phyloP scores from a whole-genome alignment of 2,113 vertebrate genomes.

The Coracopsis vasa region DNA sequence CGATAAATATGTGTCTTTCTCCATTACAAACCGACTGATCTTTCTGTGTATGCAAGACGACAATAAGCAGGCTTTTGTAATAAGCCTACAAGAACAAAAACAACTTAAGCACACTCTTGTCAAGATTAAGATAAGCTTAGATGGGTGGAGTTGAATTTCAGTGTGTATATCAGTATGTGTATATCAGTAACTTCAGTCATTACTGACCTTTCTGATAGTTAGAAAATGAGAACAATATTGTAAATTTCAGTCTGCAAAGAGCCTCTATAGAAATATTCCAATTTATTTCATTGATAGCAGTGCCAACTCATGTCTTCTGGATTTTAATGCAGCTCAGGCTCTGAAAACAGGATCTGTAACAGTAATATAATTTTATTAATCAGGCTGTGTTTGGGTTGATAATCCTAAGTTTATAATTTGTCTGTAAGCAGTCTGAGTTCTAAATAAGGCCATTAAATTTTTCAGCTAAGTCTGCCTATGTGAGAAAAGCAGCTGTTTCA shows the following conservation, averaged over 20 bases:
- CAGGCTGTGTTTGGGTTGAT: neutral
- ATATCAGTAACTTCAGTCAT: neutral
- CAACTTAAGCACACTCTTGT: neutral
- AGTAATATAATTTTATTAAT: slow-evolving; percentile 1
- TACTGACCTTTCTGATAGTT: neutral
- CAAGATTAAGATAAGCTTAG: neutral
- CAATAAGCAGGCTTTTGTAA: neutral
- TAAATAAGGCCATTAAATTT: neutral
- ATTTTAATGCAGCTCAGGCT: neutral
- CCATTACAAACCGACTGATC: neutral
- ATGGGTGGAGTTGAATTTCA: neutral
- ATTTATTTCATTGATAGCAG: neutral
- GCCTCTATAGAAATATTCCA: neutral
- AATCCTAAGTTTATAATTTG: neutral
- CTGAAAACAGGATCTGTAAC: neutral
- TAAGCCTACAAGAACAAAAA: neutral
- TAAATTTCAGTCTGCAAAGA: neutral
- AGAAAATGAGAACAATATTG: neutral
- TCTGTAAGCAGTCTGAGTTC: neutral
- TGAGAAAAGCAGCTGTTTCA: neutral
- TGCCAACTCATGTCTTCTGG: neutral
- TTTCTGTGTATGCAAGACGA: neutral
- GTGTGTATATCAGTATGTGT: neutral
- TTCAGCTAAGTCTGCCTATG: neutral
- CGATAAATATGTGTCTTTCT: neutral